Evolutionary conservation across 2,113 vertebrate genomes (phyloP).

Genomic region (Oxygymnocypris stewartii): DNA sequence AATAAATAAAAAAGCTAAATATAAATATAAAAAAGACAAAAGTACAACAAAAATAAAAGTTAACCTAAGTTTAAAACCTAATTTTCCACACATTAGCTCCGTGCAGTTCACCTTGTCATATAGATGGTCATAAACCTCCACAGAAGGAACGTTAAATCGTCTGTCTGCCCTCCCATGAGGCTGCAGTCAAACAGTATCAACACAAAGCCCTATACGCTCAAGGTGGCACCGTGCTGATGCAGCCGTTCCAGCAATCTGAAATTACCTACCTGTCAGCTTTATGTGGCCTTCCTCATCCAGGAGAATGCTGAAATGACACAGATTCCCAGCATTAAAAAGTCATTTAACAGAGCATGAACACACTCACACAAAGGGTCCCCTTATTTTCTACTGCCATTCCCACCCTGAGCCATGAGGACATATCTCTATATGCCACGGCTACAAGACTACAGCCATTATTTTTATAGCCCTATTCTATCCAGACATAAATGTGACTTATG

Average conservation of each 20-base stretch:
- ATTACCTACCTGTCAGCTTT: constrained; percentile 82
- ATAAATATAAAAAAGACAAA: background rate
- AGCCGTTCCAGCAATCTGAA: constrained; percentile 23
- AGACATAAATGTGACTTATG: constrained; percentile 45
- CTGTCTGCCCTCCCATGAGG: background rate
- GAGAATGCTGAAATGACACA: constrained; percentile 78
- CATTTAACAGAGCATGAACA: constrained; percentile 60
- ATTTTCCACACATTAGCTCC: background rate
- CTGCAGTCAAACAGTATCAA: background rate
- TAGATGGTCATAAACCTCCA: background rate
- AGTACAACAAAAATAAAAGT: background rate
- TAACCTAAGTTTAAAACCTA: too few relatives aligned
- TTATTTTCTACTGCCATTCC: background rate
- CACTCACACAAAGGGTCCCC: background rate
- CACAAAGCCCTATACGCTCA: constrained; percentile 1
- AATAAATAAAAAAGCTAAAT: background rate
- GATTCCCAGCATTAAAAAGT: constrained; percentile 76
- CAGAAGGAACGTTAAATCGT: background rate
- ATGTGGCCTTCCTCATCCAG: constrained; percentile 88
- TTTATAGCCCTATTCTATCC: constrained; percentile 13
- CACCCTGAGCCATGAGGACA: background rate
- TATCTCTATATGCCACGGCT: constrained; percentile 38
- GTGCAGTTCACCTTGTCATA: background rate
- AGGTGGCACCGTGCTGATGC: constrained; percentile 33
- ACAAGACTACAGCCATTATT: constrained; percentile 22